Base-by-base conservation (phyloP, 2,797 vertebrate genomes). In the Enteromius radiatus region DNA sequence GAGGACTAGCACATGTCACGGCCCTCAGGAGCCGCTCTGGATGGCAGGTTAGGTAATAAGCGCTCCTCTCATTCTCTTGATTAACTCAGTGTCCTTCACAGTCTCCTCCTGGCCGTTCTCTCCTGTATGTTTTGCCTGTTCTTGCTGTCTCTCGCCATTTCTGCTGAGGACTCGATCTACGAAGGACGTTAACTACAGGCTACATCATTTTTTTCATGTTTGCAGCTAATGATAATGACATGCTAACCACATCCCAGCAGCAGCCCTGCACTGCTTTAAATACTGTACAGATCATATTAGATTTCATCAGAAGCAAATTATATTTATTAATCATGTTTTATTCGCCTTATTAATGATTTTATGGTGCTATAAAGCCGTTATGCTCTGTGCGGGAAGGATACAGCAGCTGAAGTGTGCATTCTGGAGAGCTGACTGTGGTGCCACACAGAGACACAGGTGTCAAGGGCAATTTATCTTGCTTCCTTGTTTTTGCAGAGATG, bases 381-480 rank as follows among this genome's bases (percentile, higher is more conserved):
- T 5, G 5, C 41, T 73, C 28, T 49, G 43, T 7, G 21, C 6
- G 2, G 59, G 38, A 49, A 73, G 43, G 26, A 52, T 47, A 4
- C 28, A 81, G 56, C 14, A 49, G 80, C 80, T 81, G 68, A 61
- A 81, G 78, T 76, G 28, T 85, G 78, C 36, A 63, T 73, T 74
- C 14, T 71, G 31, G 70, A 76, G 75, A 85, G 83, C 70, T 70
- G 83, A 36, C 49, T 45, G 43, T 43, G 64, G 77, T 75, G 52
- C 68, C 61, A 78, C 80, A 33, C 61, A 26, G 79, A 85, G 82
- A 67, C 83, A 64, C 54, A 31, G 41, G 31, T 87, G 82, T 86
- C 82, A 87, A 79, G 83, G 76, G 78, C 80, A 81, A 75, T 84
- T 84, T 80, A 80, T 81, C 52, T 56, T 63, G 73, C 47, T 83